Evolutionary conservation across 2,888 invertebrate genomes (phyloP), one percentile per base, ranked within the genome.

Genomic region (Brenthis hecate): DNA sequence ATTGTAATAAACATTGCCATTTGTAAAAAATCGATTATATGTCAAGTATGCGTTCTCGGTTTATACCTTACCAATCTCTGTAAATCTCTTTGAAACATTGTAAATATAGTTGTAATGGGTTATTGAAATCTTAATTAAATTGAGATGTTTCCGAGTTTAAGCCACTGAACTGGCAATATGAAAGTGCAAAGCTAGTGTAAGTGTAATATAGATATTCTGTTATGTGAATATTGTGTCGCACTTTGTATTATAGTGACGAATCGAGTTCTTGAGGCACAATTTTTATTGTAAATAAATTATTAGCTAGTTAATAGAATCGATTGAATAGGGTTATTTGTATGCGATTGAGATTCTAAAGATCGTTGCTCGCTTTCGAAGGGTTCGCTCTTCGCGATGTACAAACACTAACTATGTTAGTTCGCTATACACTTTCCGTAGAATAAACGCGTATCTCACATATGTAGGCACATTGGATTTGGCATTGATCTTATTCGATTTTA

Each of bases 171-270:
- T 88, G 91, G 91, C 91, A 86, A 88, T 89, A 88, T 88, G 81
- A 91, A 88, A 92, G 92, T 92, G 91, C 92, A 92, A 92, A 91
- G 88, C 85, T 90, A 91, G 89, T 80, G 79, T 89, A 89, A 91
- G 89, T 91, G 89, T 92, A 90, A 81, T 81, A 86, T 89, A 89
- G 82, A 86, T 86, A 88, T 88, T 86, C 85, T 87, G 86, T 85
- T 87, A 85, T 89, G 91, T 89, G 88, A 90, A 91, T 91, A 91
- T 85, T 87, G 86, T 86, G 85, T 87, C 86, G 89, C 89, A 90
- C 89, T 87, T 89, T 92, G 90, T 92, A 91, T 84, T 77, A 91
- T 88, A 90, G 81, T 86, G 84, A 86, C 83, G 87, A 85, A 86
- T 85, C 86, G 83, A 82, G 83, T 86, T 87, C 81, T 86, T 83